Conservation (phyloP, 2,888 invertebrate genomes). For the Drosophila antonietae region DNA sequence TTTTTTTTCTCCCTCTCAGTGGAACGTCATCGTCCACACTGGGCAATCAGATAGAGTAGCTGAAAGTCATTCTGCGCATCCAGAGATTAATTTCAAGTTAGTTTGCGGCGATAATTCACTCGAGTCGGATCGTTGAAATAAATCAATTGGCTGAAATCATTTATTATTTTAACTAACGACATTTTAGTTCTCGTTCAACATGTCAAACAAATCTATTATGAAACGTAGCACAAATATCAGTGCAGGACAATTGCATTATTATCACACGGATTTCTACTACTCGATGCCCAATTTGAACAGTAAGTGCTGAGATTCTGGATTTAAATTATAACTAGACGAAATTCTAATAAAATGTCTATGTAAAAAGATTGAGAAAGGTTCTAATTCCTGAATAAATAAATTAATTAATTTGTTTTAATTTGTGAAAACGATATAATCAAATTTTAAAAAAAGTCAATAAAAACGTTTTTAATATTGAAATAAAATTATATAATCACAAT, state of each 20-base stretch:
- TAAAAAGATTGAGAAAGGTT: too few species aligned
- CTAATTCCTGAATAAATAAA: too few species aligned
- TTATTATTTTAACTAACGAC: not conserved
- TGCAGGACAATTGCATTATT: constrained; percentile 84
- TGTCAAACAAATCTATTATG: constrained; percentile 61
- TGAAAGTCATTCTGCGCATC: constrained; percentile 21
- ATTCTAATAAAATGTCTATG: too few species aligned
- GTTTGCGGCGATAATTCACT: constrained; percentile 44
- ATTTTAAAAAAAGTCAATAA: too few species aligned
- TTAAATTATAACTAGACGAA: too few species aligned
- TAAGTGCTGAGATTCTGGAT: constrained; percentile 53
- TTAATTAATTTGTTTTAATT: too few species aligned
- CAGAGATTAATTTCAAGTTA: constrained; percentile 41
- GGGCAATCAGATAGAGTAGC: constrained; percentile 30
- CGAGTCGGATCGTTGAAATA: constrained; percentile 36
- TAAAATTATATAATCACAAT: too few species aligned
- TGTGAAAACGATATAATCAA: too few species aligned
- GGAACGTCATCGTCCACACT: constrained; percentile 31
- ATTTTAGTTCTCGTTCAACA: constrained; percentile 31
- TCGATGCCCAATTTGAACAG: constrained; percentile 81
- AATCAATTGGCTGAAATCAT: not conserved
- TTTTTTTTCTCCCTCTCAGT: not conserved
- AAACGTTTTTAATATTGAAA: too few species aligned
- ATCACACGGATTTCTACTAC: constrained; percentile 82
- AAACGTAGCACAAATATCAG: constrained; percentile 57